Percentiles rank a stretch among this genome's conserved stretches.
These are phyloP conservation scores for Gambusia yucatana DNA, from an alignment of 2,797 vertebrate species.

Conservation along the genomic window DNA sequence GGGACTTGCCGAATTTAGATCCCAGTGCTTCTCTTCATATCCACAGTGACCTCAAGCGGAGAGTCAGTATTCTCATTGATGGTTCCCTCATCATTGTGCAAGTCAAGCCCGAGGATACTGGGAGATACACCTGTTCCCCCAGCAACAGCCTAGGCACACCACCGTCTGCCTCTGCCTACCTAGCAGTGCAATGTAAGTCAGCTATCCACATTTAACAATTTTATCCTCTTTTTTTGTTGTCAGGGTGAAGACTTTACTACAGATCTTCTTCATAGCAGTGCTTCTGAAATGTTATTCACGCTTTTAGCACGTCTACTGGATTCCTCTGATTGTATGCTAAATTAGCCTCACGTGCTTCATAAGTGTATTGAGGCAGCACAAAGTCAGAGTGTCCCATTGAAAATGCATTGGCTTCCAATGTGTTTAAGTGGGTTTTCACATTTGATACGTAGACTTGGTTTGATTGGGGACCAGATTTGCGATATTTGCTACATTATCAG, in stretches of 20 bases:
- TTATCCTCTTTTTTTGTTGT: not conserved
- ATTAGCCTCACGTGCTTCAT: not conserved
- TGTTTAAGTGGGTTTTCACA: not conserved
- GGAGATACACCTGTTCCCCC: constrained; percentile 96
- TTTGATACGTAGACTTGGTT: not conserved
- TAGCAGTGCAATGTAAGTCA: constrained; percentile 96
- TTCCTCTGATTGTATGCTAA: not conserved
- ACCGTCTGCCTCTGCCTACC: constrained; percentile 92
- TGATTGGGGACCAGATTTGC: not conserved
- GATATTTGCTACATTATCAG: not conserved
- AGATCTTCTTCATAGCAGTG: not conserved
- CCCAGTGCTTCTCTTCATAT: not conserved
- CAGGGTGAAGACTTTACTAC: not conserved
- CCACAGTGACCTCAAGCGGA: constrained; percentile 92
- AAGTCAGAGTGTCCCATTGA: not conserved
- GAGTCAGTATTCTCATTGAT: constrained; percentile 96
- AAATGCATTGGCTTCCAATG: not conserved
- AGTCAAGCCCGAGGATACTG: constrained; percentile 95
- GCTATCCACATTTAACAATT: not conserved
- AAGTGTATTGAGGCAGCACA: not conserved
- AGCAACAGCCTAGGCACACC: constrained; percentile 97
- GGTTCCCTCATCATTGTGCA: constrained; percentile 96
- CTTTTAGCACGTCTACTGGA: not conserved
- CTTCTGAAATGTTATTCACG: not conserved
- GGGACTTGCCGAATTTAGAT: not conserved